Evolutionary conservation across 2,113 vertebrate genomes (phyloP), one percentile per base, ranked within the genome.

Genomic region (Rhinoderma darwinii): DNA sequence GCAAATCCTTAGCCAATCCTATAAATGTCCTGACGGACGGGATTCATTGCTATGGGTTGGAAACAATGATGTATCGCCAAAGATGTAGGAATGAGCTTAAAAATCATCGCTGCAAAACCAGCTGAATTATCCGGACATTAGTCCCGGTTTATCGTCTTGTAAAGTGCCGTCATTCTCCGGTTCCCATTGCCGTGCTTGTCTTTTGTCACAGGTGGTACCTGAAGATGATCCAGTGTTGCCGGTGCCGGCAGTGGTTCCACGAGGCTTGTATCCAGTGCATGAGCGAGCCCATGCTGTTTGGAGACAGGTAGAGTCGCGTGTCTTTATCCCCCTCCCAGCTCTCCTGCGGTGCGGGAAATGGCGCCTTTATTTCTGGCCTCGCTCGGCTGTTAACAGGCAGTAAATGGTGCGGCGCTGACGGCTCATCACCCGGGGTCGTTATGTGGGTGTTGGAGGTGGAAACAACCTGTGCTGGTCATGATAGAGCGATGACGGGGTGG

Each of bases 261-360:
- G 98, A 99, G 86, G 97, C 98, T n/a, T 99, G 98, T 47, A 97
- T 96, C 0, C 98, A 99, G 93, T 97, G 97, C 92, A 95, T 99
- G 84, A 97, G 94, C 0, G 96, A 97, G 79, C 93, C 96, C 89
- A 98, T 99, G 97, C 94, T 99, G 96, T 99, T 98, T 0, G 97
- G 98, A 82, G 98, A 99, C 92, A 92, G 98, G 98, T 98, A 93
- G 0, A 0, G 0, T 12, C 10, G 22, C 30, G 0, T 7, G 0
- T 54, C 30, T 35, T 0, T 8, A 17, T 6, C 68, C 18, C 44
- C 66, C 61, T 39, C 32, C 35, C 32, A 30, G 5, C 8, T 27
- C 61, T 30, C 30, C 20, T 73, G 66, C 17, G 0, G 3, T 76
- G 72, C 32, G 72, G 82, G 47, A 59, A 75, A 75, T 59, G 51